A percentile compares a stretch with the other conserved stretches of the same genome.
These are phyloP conservation scores for Neomonachus schauinslandi DNA, from an alignment of 2,113 vertebrate genomes.

Conservation along the genomic window DNA sequence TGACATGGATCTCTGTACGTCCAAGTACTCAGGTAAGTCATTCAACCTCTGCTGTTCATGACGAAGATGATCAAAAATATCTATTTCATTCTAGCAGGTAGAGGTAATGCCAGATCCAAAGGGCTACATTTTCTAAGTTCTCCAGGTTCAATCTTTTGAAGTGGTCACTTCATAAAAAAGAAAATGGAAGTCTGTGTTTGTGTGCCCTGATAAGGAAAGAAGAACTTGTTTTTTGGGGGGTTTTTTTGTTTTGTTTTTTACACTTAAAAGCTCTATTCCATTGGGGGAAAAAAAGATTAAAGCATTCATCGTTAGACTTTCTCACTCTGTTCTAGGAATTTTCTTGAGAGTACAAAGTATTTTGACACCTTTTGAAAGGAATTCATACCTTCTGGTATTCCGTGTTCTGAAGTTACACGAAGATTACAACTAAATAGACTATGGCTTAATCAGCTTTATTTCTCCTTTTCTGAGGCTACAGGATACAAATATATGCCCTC, in stretches of 20 bases:
- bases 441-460: conserved; percentile 29
- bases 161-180: conserved; percentile 27
- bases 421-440: conserved; percentile 32
- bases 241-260: neutral
- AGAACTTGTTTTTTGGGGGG: neutral
- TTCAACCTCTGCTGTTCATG: neutral
- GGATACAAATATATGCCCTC: neutral
- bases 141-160: conserved; percentile 35
- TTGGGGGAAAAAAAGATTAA: neutral
- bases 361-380: conserved; percentile 56
- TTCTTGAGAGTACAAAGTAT: conserved; percentile 41
- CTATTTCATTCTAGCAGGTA: neutral
- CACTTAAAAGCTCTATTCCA: conserved; percentile 18
- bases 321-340: conserved; percentile 44
- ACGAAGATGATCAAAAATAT: neutral
- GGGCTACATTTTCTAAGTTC: neutral
- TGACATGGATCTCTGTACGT: conserved; percentile 35
- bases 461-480: conserved; percentile 38
- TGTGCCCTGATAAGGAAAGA: neutral
- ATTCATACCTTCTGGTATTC: conserved; percentile 41
- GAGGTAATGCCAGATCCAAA: conserved; percentile 46
- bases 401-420: conserved; percentile 40
- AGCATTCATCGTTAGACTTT: conserved; percentile 37
- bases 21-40: conserved; percentile 49
- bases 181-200: conserved; percentile 33